These are phyloP conservation scores for Martes martes DNA, from an alignment of 2,113 vertebrate genomes.

Conservation along the genomic window DNA sequence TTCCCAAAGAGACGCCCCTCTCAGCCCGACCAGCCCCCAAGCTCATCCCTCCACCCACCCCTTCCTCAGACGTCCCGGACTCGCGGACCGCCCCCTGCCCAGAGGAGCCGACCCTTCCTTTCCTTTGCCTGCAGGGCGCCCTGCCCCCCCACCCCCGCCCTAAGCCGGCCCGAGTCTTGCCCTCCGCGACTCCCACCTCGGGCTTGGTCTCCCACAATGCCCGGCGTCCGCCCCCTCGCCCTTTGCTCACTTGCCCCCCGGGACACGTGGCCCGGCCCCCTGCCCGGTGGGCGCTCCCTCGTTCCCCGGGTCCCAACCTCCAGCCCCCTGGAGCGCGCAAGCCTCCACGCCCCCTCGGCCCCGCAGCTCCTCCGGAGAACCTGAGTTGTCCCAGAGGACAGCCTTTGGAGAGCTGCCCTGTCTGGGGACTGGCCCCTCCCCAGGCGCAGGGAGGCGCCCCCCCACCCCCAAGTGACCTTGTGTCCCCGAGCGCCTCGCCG, in stretches of 20 bases:
- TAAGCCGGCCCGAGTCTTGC: neutral
- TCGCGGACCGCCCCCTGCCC: neutral
- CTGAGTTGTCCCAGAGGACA: slow-evolving; percentile 60
- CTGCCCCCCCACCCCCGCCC: neutral
- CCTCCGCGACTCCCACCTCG: neutral
- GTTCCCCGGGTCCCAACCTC: neutral
- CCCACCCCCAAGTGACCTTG: slow-evolving; percentile 64
- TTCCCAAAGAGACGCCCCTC: neutral
- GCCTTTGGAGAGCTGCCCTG: slow-evolving; percentile 64
- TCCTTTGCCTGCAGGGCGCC: neutral
- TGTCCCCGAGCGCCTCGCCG: slow-evolving; percentile 42
- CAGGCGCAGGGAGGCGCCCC: slow-evolving; percentile 41
- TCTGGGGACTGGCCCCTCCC: slow-evolving; percentile 63
- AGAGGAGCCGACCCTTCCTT: neutral
- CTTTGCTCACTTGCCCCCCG: neutral
- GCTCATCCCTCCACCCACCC: neutral
- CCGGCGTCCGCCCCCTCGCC: slow-evolving; percentile 26
- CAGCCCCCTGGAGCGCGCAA: slow-evolving; percentile 35
- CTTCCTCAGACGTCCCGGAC: neutral
- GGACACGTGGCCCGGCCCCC: slow-evolving; percentile 45
- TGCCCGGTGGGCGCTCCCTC: neutral
- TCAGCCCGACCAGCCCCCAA: neutral
- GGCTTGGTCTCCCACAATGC: slow-evolving; percentile 40
- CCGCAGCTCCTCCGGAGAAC: slow-evolving; percentile 20
- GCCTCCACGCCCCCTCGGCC: slow-evolving; percentile 61